Percentiles rank a stretch among this genome's conserved stretches.
Evolutionary conservation across 64 coral and sea anemone species (phyloP).

Genomic region (Hydrozoanthus tunicans): DNA sequence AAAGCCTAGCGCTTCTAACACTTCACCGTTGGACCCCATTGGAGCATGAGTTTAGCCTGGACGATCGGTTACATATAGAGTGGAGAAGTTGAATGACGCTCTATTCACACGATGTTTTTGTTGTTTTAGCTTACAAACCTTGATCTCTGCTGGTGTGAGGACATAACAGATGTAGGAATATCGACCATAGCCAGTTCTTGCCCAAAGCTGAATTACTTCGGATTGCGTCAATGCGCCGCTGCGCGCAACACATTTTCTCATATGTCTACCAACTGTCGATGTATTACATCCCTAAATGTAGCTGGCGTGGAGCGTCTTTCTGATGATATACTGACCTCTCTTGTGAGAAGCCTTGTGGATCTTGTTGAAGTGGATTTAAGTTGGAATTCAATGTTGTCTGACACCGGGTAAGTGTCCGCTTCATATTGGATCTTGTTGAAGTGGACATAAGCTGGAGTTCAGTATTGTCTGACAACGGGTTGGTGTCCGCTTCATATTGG

Average conservation of each 20-base stretch:
- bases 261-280: slow-evolving; percentile 60
- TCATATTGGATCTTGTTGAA: background rate
- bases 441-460: slow-evolving; percentile 71
- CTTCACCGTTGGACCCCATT: too few relatives aligned
- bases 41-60: too few relatives aligned
- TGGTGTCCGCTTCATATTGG: background rate
- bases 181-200: slow-evolving; percentile 58
- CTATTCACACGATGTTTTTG: background rate
- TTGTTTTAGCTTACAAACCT: slow-evolving; percentile 61
- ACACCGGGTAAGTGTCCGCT: slow-evolving; percentile 27
- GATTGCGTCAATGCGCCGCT: slow-evolving; percentile 75
- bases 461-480: slow-evolving; percentile 56
- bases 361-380: slow-evolving; percentile 76
- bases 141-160: slow-evolving; percentile 90
- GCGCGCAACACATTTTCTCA: slow-evolving; percentile 43
- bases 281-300: slow-evolving; percentile 64
- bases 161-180: slow-evolving; percentile 76
- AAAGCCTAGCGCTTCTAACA: too few relatives aligned
- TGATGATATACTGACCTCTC: slow-evolving; percentile 43
- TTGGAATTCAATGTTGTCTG: slow-evolving; percentile 80
- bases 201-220: slow-evolving; percentile 42
- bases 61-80: too few relatives aligned
- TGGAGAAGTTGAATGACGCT: background rate
- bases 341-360: slow-evolving; percentile 57
- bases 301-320: slow-evolving; percentile 62